Conservation (phyloP, 2,113 vertebrate species). For the Tinamus guttatus region DNA sequence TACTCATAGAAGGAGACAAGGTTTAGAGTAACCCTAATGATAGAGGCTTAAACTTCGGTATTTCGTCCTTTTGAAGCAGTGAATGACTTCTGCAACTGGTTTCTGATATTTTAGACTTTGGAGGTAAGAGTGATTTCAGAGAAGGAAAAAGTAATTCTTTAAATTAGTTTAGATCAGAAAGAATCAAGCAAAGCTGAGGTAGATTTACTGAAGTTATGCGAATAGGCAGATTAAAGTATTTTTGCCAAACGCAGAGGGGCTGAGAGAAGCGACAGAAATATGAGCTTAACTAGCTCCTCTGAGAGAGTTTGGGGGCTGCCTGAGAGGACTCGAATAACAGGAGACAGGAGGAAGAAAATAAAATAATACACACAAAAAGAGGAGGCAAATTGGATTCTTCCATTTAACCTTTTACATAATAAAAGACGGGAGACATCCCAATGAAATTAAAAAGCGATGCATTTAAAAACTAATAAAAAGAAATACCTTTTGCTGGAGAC, state of each 20-base stretch:
- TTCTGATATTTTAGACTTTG: neutral
- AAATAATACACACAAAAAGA: conserved; percentile 25
- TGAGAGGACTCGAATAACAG: conserved; percentile 14
- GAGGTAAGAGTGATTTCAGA: neutral
- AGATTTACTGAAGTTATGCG: neutral
- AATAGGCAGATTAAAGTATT: neutral
- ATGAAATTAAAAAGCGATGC: conserved; percentile 49
- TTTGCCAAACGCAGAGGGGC: neutral
- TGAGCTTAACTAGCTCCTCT: neutral
- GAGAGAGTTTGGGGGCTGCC: neutral
- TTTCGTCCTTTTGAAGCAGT: neutral
- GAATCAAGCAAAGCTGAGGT: neutral
- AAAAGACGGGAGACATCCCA: conserved; percentile 55
- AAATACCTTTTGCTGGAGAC: conserved; percentile 36
- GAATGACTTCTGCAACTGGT: neutral
- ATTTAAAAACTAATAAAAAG: conserved; percentile 54
- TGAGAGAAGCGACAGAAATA: neutral
- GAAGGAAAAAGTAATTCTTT: neutral
- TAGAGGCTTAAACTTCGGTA: neutral
- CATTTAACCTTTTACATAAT: conserved; percentile 61
- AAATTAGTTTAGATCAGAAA: neutral
- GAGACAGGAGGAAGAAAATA: conserved; percentile 42
- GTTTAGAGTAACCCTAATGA: neutral
- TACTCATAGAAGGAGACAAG: neutral
- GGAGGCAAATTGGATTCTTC: conserved; percentile 46